Base-by-base conservation (phyloP, 2,888 invertebrate genomes). In the Hypercompe scribonia region DNA sequence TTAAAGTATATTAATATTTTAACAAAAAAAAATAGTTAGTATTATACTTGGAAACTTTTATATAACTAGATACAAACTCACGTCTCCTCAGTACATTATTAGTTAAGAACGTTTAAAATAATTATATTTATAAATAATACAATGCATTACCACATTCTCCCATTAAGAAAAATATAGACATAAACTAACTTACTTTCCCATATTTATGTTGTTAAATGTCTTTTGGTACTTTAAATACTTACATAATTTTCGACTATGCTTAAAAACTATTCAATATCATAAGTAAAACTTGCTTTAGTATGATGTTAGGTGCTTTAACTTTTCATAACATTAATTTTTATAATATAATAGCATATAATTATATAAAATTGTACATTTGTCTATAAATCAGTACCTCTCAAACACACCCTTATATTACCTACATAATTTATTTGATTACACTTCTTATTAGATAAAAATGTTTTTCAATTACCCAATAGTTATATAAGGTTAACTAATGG, bases 401-500 rank as follows among this genome's bases (percentile, higher is more conserved):
- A 31, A 15, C 18, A 15, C 18, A 31, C 18, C 18, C 31, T 31
- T 18, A 31, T 31, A 18, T 61, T 61, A 13, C 3, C 28, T 61
- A 31, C 15, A 31, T 61, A 18, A 31, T 31, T 61, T 61, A 61
- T 61, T 61, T 18, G 28, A 18, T 61, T 61, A 61, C 61, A 61
- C 61, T 28, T 13, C 18, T 18, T 5, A 18, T 61, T 7, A 31
- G 15, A 31, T 61, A 61, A 28, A 58, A 61, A 61, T 15, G 31
- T 7, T 31, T 61, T 31, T 31, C 7, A 18, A 5, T 61, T 61
- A 8, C 31, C 61, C 61, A 61, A 31, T 31, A 18, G 31, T 72
- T 68, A 68, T 13, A 67, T 72, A 64, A 68, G 68, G 21, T 66
- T 71, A 58, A 31, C 68, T 65, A 68, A 65, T 68, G 54, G 54